Evolutionary conservation across 2,888 invertebrate genomes (phyloP), one percentile per base, ranked within the genome.

Genomic region (Xestia sexstrigata): DNA sequence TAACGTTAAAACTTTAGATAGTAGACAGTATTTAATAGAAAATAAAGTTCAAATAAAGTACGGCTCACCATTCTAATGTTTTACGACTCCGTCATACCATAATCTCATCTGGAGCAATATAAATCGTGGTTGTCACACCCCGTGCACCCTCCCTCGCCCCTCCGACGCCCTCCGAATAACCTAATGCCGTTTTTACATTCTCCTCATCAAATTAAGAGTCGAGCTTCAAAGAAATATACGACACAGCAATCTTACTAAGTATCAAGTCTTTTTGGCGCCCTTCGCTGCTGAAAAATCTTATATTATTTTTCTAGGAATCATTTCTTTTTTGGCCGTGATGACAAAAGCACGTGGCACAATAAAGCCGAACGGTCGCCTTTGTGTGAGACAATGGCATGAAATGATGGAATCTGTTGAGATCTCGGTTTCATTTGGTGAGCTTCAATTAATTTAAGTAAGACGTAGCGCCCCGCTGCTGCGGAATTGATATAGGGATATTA

Each of bases 141-240:
- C 77, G 42, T 74, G 68, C 78, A 62, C 76, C 85, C 74, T 79
- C 60, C 72, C 70, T 42, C 77, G 55, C 85, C 79, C 82, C 86
- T 81, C 78, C 68, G 63, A 79, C 90, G 89, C 89, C 90, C 88
- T 84, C 83, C 87, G 83, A 89, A 91, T 93, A 93, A 92, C 91
- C 91, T 93, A 93, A 93, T 91, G 92, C 90, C 92, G 89, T 93
- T 94, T 95, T 94, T 94, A 94, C 94, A 93, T 93, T 92, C 92
- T 88, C 87, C 91, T 94, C 94, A 93, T 95, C 93, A 94, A 94
- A 95, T 95, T 94, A 95, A 94, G 93, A 93, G 91, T 88, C 90
- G 87, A 88, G 89, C 87, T 90, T 90, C 90, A 91, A 93, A 87
- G 84, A 79, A 92, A 92, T 93, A 92, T 93, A 92, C 90, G 92